Evolutionary conservation across 2,797 vertebrate genomes (phyloP), one percentile per base, ranked within the genome.

Genomic region (Artibeus jamaicensis): DNA sequence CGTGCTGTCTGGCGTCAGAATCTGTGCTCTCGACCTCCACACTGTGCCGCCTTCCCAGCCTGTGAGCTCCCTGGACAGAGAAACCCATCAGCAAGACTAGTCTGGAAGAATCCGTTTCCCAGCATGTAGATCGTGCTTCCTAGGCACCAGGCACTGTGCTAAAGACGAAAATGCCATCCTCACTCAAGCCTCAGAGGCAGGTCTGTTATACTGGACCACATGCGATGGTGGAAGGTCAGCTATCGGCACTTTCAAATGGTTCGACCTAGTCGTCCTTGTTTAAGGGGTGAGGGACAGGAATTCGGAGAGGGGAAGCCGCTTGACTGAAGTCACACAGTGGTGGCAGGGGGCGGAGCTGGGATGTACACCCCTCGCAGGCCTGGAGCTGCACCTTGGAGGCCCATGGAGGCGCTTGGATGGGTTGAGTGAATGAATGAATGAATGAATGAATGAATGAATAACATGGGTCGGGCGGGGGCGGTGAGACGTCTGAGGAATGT

Each of bases 41-140:
- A 0, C 4, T 9, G 16, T 0, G 1, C 46, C 15, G 0, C 26
- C 55, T n/a, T 10, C 15, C 15, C 11, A 12, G 50, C 42, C 10
- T 18, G 29, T 21, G 48, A 42, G 37, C 21, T 14, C 48, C 29
- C 21, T 1, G 11, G 48, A 39, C 26, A 19, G 14, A 16, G 42
- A 29, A n/a, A 22, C 3, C 19, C 70, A 3, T 3, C 1, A 9
- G 22, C 3, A n/a, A n/a, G 5, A 34, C 22, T 29, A 3, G 6
- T 42, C 37, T 44, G 44, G 59, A 50, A n/a, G 42, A 15, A 16
- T 12, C 68, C 4, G 0, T n/a, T 12, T 50, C 29, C 21, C 46
- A 9, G 9, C 53, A 8, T 2, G 1, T 42, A 26, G 2, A 39
- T 21, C 46, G 21, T 7, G 0, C n/a, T 62, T 78, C 32, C 53